Percentiles rank a stretch among this genome's conserved stretches.
Evolutionary conservation across 2,797 vertebrate genomes (phyloP).

Genomic region (Dendrocincla tyrannina): DNA sequence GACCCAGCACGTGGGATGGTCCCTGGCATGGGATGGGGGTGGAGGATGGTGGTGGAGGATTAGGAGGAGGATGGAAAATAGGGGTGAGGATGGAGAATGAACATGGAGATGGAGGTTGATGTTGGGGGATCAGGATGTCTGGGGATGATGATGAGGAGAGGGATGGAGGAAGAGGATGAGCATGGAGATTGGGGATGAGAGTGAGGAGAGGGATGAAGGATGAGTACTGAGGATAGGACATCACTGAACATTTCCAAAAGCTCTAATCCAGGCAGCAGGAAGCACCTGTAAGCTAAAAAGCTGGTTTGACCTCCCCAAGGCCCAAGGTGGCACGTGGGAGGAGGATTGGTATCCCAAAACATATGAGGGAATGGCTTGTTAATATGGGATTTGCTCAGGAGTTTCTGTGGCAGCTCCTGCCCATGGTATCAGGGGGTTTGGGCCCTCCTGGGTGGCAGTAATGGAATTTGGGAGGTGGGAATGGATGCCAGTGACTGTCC

Average conservation of each 20-base stretch:
- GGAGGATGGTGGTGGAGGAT: not conserved
- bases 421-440: accelerated
- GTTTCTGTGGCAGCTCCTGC: not conserved
- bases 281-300: not conserved
- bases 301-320: not conserved
- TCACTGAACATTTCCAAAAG: not conserved
- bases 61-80: not conserved
- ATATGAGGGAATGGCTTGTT: accelerated
- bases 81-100: not conserved
- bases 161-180: too few relatives aligned
- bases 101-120: not conserved
- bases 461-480: not conserved
- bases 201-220: not conserved
- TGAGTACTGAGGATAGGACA: not conserved
- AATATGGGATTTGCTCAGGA: not conserved
- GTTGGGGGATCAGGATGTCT: not conserved
- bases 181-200: not conserved
- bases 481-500: not conserved
- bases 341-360: not conserved
- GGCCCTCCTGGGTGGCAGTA: not conserved
- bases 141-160: not conserved
- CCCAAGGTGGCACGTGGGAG: not conserved
- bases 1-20: accelerated
- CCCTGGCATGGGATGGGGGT: not conserved
- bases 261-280: not conserved